These are phyloP conservation scores for Rosalia funebris DNA, from an alignment of 2,888 invertebrate species.

Conservation along the genomic window DNA sequence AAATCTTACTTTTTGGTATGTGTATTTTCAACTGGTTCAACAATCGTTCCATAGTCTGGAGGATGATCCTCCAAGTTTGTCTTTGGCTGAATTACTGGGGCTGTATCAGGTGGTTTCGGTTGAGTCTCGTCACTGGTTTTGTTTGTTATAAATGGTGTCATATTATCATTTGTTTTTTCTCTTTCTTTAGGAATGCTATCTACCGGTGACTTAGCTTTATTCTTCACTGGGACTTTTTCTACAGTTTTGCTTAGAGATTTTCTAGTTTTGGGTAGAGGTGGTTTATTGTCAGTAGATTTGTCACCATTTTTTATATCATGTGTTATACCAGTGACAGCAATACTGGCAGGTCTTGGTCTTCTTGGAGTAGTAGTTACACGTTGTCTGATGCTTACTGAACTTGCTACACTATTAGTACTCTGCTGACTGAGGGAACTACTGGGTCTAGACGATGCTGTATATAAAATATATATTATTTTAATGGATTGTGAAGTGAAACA, in stretches of 20 bases:
- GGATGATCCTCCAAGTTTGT: constrained; percentile 26
- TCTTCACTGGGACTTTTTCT: constrained; percentile 32
- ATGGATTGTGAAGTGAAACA: too few species aligned
- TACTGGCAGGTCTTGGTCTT: constrained; percentile 83
- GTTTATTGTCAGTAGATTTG: constrained; percentile 63
- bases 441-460: constrained; percentile 79
- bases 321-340: constrained; percentile 85
- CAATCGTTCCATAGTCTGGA: constrained; percentile 17
- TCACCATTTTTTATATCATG: constrained; percentile 49
- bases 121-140: constrained; percentile 32
- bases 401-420: constrained; percentile 71
- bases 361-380: constrained; percentile 71
- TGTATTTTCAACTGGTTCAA: too few species aligned
- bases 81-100: constrained; percentile 31
- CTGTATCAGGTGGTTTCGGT: constrained; percentile 44
- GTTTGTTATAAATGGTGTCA: constrained; percentile 9
- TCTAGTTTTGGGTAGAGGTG: constrained; percentile 65
- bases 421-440: constrained; percentile 86
- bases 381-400: constrained; percentile 68
- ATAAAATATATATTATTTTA: not conserved
- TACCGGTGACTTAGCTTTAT: constrained; percentile 43
- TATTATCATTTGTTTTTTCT: constrained; percentile 18
- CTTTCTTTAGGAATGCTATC: constrained; percentile 45
- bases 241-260: constrained; percentile 59
- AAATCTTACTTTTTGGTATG: too few species aligned